Conservation (phyloP, 2,113 vertebrate species). For the Myxocyprinus asiaticus region DNA sequence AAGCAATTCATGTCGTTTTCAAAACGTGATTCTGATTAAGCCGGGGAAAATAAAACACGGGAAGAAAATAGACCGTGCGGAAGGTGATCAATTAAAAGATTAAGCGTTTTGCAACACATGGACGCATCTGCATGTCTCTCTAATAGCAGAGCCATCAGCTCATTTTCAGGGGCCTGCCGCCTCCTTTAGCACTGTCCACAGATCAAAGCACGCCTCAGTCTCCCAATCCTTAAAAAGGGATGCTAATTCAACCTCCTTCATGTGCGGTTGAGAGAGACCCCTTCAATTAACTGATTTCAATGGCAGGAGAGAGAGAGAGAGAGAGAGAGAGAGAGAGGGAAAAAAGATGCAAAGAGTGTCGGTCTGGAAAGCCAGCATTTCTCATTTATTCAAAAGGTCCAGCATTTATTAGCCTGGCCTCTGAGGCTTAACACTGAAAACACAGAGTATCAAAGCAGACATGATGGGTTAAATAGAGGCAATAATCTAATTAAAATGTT, state of each 20-base stretch:
- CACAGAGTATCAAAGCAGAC: conserved; percentile 91
- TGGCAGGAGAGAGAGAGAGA: conserved; percentile 81
- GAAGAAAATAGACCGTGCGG: conserved; percentile 73
- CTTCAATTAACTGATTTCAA: conserved; percentile 99
- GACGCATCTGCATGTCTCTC: conserved; percentile 86
- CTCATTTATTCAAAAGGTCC: conserved; percentile 96
- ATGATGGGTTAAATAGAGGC: conserved; percentile 99
- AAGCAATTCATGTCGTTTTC: conserved; percentile 67
- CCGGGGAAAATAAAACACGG: conserved; percentile 57
- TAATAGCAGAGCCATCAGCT: conserved; percentile 96
- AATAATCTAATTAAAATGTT: conserved; percentile 99
- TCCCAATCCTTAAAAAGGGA: conserved; percentile 88
- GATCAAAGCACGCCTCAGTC: conserved; percentile 84
- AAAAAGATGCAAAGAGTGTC: conserved; percentile 85
- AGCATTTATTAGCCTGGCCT: conserved; percentile 90
- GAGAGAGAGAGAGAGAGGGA: conserved; percentile 87
- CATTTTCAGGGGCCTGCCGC: conserved; percentile 89
- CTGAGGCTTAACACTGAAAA: conserved; percentile 95
- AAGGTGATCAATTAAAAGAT: conserved; percentile 99
- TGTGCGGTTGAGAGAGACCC: conserved; percentile 91
- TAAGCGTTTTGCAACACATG: conserved; percentile 95
- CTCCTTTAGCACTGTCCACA: conserved; percentile 83
- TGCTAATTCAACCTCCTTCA: conserved; percentile 97
- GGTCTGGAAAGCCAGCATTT: conserved; percentile 84
- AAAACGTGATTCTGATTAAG: conserved; percentile 74